Conservation (phyloP, 2,888 invertebrate genomes). For the Caenorhabditis sp. region DNA sequence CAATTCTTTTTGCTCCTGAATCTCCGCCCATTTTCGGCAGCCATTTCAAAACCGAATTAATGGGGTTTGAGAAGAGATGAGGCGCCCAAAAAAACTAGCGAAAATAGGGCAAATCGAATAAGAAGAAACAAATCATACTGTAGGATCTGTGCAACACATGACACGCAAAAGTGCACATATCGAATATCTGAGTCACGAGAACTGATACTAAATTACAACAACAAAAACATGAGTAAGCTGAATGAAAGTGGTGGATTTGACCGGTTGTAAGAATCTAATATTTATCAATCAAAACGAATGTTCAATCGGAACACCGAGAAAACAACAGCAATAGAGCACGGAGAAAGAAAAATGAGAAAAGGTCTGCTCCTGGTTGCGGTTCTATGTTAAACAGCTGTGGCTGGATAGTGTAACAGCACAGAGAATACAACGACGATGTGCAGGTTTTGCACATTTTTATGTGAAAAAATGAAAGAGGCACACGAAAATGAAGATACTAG, state of each 20-base stretch:
- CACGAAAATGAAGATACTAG: not conserved
- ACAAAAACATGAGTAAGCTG: too few species aligned
- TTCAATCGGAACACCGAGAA: not conserved
- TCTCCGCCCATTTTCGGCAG: not conserved
- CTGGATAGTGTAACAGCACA: not conserved
- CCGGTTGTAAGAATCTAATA: too few species aligned
- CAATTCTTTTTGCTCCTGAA: not conserved
- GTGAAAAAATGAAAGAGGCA: not conserved
- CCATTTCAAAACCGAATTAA: slow-evolving; percentile 1
- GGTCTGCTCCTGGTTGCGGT: not conserved
- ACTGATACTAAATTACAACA: too few species aligned
- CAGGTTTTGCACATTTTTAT: not conserved
- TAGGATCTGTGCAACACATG: too few species aligned
- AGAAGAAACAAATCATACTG: too few species aligned
- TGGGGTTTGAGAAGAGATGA: not conserved
- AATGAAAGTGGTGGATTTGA: too few species aligned
- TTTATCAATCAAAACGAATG: too few species aligned
- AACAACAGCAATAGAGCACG: not conserved
- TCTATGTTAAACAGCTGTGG: not conserved
- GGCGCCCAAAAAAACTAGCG: not conserved
- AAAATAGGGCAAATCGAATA: not conserved
- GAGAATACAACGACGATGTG: not conserved
- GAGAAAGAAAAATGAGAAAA: not conserved
- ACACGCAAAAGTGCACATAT: too few species aligned
- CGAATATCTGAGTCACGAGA: too few species aligned